Base-by-base conservation (phyloP, 23 tunicate genomes). In the Clavelina lepadiformis region DNA sequence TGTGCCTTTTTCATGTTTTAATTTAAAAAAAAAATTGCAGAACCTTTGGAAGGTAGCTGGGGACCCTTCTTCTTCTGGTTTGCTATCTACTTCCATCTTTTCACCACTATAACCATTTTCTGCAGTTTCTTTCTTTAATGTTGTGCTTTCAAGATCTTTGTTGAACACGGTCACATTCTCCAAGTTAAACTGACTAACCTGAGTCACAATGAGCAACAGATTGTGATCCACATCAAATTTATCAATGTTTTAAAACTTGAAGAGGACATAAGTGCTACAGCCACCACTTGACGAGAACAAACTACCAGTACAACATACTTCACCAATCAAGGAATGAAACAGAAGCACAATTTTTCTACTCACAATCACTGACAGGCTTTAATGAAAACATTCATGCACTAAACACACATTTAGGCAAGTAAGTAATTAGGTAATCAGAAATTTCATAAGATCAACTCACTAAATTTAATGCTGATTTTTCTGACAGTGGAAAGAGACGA, bases 381-480 rank as follows among this genome's bases (percentile, higher is more conserved):
- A n/a, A n/a, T n/a, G n/a, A n/a, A n/a, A n/a, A n/a, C n/a, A n/a
- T n/a, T n/a, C n/a, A n/a, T n/a, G n/a, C n/a, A n/a, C n/a, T n/a
- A n/a, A n/a, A 44, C 50, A 44, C 13, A 44, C 50, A 44, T 44
- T 44, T 18, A 44, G 50, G 50, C 18, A 11, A 11, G 18, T 11
- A 11, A 11, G 50, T 18, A 44, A 44, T 44, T 11, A 44, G 15
- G 18, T 13, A 18, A 44, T 44, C 13, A 11, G 60, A 18, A 18
- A 54, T 7, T 54, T 54, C 7, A 11, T 7, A n/a, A 24, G 15
- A 51, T 20, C 32, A 44, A 44, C 86, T 61, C 51, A 89, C 97
- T 83, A 93, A 65, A 62, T 93, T 93, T 1, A 93, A 56, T 2
- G 98, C 98, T 33, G 98, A 93, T 59, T 93, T 93, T 67, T 93